These are phyloP conservation scores for Drosophila buzzatii DNA, from an alignment of 2,888 invertebrate genomes.

Conservation along the genomic window DNA sequence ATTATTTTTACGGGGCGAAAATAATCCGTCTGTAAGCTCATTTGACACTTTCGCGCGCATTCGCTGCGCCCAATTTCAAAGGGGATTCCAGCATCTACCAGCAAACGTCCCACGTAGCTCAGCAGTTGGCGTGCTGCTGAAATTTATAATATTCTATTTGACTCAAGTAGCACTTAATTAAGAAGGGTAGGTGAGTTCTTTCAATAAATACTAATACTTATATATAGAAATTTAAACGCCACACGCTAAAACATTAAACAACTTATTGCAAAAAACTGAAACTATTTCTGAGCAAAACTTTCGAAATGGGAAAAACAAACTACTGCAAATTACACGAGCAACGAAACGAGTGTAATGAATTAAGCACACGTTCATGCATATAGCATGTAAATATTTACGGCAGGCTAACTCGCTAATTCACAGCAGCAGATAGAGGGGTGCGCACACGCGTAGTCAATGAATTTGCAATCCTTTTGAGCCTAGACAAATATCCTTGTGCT, in stretches of 20 bases:
- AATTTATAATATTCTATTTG: conserved; percentile 46
- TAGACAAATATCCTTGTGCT: conserved; percentile 48
- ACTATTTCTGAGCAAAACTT: background rate
- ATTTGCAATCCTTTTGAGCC: conserved; percentile 51
- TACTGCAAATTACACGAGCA: background rate
- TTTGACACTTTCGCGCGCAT: conserved; percentile 68
- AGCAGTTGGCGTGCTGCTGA: conserved; percentile 4
- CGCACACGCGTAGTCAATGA: conserved; percentile 9
- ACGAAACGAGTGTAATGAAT: conserved; percentile 6
- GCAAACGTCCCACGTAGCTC: background rate
- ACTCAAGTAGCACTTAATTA: conserved; percentile 29
- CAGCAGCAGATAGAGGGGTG: conserved; percentile 10
- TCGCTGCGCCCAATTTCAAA: conserved; percentile 35
- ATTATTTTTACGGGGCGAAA: conserved; percentile 73
- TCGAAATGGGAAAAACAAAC: background rate
- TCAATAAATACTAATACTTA: background rate
- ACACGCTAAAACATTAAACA: background rate
- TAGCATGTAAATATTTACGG: conserved; percentile 29
- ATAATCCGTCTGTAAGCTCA: conserved; percentile 69
- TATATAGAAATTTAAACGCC: background rate
- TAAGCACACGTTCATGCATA: conserved; percentile 6
- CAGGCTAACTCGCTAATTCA: conserved; percentile 30
- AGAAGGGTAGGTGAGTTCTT: background rate
- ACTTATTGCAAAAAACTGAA: background rate
- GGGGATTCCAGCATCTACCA: background rate